Evolutionary conservation across 2,113 vertebrate genomes (phyloP).

Genomic region (Ornithorhynchus anatinus): DNA sequence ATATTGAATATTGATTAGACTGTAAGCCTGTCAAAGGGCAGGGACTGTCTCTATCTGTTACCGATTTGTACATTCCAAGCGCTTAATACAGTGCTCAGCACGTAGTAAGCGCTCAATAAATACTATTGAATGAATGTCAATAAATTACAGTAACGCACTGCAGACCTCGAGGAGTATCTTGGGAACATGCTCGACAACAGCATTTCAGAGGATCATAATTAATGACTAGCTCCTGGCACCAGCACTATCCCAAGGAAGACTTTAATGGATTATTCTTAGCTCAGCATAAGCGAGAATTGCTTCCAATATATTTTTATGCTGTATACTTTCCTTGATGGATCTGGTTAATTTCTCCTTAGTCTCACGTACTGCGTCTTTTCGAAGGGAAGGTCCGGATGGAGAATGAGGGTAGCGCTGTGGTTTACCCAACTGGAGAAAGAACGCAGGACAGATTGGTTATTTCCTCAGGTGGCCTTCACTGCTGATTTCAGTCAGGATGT

Average conservation of each 20-base stretch:
- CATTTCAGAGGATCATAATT: not conserved
- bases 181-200: not conserved
- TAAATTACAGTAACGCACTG: not conserved
- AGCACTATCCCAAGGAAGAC: not conserved
- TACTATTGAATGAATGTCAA: no score
- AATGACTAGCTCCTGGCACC: not conserved
- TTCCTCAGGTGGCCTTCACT: not conserved
- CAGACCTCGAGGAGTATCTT: not conserved
- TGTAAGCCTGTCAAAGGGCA: no score
- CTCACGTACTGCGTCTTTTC: not conserved
- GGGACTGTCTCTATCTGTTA: no score
- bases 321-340: not conserved
- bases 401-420: not conserved
- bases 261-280: not conserved
- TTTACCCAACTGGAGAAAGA: not conserved
- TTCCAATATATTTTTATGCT: not conserved
- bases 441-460: not conserved
- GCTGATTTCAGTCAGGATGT: not conserved
- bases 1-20: no score
- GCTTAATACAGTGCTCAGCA: no score
- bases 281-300: not conserved
- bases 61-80: no score
- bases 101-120: no score
- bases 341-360: slow-evolving; percentile 23
- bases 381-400: not conserved